Conservation (phyloP, 2,888 invertebrate species). For the Trissoscelio sp. region DNA sequence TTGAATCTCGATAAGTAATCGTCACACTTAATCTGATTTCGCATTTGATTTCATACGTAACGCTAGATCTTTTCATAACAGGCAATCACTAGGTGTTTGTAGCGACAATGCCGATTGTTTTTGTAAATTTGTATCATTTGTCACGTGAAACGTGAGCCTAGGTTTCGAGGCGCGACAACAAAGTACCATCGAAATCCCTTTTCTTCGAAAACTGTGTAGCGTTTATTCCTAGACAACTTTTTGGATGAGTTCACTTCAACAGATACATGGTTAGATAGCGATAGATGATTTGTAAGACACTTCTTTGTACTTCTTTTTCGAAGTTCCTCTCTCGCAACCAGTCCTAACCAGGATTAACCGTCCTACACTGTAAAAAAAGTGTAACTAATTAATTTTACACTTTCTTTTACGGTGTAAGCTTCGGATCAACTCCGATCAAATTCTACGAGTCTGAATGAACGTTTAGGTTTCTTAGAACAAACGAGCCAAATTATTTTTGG, state of each 20-base stretch:
- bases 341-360: conserved; percentile 11
- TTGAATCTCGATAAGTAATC: background rate
- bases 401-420: too few species aligned
- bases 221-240: conserved; percentile 38
- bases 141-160: conserved; percentile 34
- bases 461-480: conserved; percentile 37
- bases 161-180: conserved; percentile 18
- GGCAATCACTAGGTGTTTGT: background rate
- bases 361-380: conserved; percentile 22
- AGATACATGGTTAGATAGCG: conserved; percentile 15
- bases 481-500: conserved; percentile 52
- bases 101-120: conserved; percentile 13
- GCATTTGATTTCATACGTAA: background rate
- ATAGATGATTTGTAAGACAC: conserved; percentile 33
- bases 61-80: conserved; percentile 11
- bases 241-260: too few species aligned
- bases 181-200: conserved; percentile 27
- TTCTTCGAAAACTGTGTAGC: conserved; percentile 34
- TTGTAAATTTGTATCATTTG: conserved; percentile 47
- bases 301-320: conserved; percentile 40
- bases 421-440: conserved; percentile 34
- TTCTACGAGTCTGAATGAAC: conserved; percentile 36
- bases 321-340: conserved; percentile 32
- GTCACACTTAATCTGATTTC: conserved; percentile 1
- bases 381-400: too few species aligned